Conservation (phyloP, 2,797 vertebrate genomes). For the Acanthurus lineatus region DNA sequence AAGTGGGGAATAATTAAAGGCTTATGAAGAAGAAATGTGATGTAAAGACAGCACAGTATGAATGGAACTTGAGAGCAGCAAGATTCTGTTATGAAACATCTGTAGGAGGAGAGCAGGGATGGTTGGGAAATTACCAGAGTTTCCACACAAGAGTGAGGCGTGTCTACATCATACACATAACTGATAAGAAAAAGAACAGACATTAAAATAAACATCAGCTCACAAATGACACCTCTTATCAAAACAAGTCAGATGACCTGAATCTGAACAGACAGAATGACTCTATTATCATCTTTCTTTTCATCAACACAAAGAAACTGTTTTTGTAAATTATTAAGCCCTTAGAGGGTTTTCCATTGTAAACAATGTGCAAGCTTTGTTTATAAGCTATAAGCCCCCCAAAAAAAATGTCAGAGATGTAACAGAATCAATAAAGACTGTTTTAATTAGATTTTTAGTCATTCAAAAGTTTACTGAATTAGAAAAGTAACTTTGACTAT, state of each 20-base stretch:
- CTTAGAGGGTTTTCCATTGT: not conserved
- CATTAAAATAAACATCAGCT: not conserved
- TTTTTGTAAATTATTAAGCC: not conserved
- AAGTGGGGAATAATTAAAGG: not conserved
- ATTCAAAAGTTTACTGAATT: not conserved
- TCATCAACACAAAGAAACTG: not conserved
- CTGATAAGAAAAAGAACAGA: not conserved
- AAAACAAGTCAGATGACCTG: no score
- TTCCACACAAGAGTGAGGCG: not conserved
- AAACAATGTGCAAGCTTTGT: not conserved
- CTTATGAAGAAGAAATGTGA: constrained; percentile 16
- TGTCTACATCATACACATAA: not conserved
- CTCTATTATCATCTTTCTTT: no score
- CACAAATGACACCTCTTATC: not conserved
- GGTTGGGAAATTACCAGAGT: not conserved
- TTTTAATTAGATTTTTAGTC: not conserved
- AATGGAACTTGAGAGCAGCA: not conserved
- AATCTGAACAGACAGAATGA: not conserved
- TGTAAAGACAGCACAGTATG: constrained; percentile 16
- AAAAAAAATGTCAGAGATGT: no score
- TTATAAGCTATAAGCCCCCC: no score
- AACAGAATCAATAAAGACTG: not conserved
- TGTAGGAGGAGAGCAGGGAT: not conserved
- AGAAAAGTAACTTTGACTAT: not conserved
- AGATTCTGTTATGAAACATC: not conserved